Evolutionary conservation across 2,797 vertebrate genomes (phyloP), one percentile per base, ranked within the genome.

Genomic region (Periophthalmus magnuspinnatus): DNA sequence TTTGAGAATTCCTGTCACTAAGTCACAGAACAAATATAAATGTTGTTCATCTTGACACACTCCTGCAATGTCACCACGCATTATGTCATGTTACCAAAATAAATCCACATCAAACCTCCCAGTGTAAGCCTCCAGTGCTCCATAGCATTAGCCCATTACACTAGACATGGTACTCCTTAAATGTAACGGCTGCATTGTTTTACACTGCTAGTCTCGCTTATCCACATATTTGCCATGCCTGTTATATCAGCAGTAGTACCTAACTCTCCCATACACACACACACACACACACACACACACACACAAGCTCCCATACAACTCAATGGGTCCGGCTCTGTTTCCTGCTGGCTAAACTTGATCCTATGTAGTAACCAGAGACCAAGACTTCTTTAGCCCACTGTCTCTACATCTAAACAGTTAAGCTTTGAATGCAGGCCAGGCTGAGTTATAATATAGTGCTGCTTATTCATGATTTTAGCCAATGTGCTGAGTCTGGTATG

Each of bases 341-440:
- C 82, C 82, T 83, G 80, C 81, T 74, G 58, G 55, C 67, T 88
- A 58, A 86, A 88, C 65, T 81, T 70, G 84, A 90, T 83, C 85
- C 81, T 13, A 71, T 58, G 0, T 52, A 22, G 90, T 81, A 89
- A 89, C 84, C 66, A 81, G 82, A 90, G 71, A 79, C 57, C 14
- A 17, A 7, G 38, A 55, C 56, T 77, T 68, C 48, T 75, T 70
- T 21, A 76, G 38, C 48, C 57, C 36, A 67, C 48, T 33, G 68
- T 68, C 79, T 74, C 81, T 62, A 38, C 74, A 57, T 84, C 73
- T 68, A 68, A 72, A 70, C 72, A 76, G 52, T 55, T 9, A 61
- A 77, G 75, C 71, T 73, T 52, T 78, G 75, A 80, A 72, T 61
- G 32, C 57, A 8, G 47, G 65, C 58, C 71, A 71, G 74, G 38